Evolutionary conservation across 2,888 invertebrate species (phyloP).

Genomic region (Drosophila greeni): DNA sequence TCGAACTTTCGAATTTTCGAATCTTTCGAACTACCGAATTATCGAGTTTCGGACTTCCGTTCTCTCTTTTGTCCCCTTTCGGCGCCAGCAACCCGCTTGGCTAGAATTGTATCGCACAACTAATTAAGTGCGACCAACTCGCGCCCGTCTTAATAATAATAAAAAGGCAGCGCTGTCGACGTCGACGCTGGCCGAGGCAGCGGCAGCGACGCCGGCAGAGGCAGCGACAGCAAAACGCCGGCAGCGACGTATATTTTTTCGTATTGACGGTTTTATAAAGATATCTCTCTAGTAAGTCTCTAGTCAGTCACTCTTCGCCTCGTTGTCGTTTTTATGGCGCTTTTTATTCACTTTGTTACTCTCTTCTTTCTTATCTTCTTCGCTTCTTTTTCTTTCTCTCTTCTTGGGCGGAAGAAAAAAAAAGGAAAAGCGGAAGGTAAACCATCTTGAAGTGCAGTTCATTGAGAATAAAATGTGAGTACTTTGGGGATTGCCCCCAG

Average conservation of each 20-base stretch:
- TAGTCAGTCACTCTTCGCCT: conserved; percentile 32
- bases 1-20: not conserved
- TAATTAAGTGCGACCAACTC: conserved; percentile 68
- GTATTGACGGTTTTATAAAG: conserved; percentile 52
- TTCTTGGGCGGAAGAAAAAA: conserved; percentile 4
- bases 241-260: conserved; percentile 13
- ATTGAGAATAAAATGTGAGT: conserved; percentile 7
- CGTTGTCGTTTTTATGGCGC: conserved; percentile 24
- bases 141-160: conserved; percentile 73
- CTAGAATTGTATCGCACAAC: conserved; percentile 73
- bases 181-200: conserved; percentile 30
- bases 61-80: not conserved
- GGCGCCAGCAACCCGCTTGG: conserved; percentile 64
- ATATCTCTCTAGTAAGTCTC: conserved; percentile 45
- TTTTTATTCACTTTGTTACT: not conserved
- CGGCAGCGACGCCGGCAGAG: conserved; percentile 6
- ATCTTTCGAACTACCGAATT: not conserved
- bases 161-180: conserved; percentile 40
- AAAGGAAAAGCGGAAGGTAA: conserved; percentile 8
- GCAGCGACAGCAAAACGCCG: conserved; percentile 8
- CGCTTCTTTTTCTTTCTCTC: not conserved
- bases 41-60: conserved; percentile 18
- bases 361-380: not conserved
- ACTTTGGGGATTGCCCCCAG: conserved; percentile 8
- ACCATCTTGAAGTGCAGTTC: conserved; percentile 3